These are phyloP conservation scores for Macrotis lagotis DNA, from an alignment of 2,113 vertebrate species.

Conservation along the genomic window DNA sequence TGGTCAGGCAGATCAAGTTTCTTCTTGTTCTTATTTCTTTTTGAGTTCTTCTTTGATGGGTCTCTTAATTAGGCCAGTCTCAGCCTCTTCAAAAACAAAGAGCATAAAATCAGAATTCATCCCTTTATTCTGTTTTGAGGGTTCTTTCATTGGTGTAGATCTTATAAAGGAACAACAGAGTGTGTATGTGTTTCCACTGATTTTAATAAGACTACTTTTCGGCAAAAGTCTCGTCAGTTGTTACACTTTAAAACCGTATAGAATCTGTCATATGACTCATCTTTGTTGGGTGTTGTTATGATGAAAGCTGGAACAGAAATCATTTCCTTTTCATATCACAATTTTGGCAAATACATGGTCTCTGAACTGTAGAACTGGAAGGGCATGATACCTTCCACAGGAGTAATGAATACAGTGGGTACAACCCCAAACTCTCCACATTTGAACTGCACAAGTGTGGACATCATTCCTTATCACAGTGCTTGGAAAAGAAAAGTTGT, in stretches of 20 bases:
- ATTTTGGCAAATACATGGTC: conserved; percentile 84
- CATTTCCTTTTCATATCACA: conserved; percentile 71
- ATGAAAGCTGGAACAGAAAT: conserved; percentile 85
- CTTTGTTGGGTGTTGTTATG: conserved; percentile 84
- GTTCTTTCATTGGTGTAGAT: conserved; percentile 67
- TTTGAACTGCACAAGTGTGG: too few species aligned
- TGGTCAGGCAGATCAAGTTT: conserved; percentile 8
- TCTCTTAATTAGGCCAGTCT: neutral
- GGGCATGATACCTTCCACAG: too few species aligned
- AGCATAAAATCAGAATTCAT: conserved; percentile 51
- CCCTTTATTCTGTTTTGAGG: conserved; percentile 76
- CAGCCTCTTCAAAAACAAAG: conserved; percentile 41
- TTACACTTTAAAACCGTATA: conserved; percentile 85
- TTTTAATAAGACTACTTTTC: conserved; percentile 86
- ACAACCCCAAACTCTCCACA: too few species aligned
- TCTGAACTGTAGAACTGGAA: conserved; percentile 77
- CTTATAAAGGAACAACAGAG: conserved; percentile 84
- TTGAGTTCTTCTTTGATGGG: conserved; percentile 10
- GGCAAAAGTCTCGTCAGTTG: conserved; percentile 82
- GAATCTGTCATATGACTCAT: conserved; percentile 79
- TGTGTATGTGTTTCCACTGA: conserved; percentile 84
- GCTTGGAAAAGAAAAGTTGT: too few species aligned
- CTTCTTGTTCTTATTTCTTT: conserved; percentile 73
- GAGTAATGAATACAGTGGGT: too few species aligned
- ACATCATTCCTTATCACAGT: too few species aligned